Evolutionary conservation across 2,797 vertebrate genomes (phyloP), one percentile per base, ranked within the genome.

Genomic region (Otus scops): DNA sequence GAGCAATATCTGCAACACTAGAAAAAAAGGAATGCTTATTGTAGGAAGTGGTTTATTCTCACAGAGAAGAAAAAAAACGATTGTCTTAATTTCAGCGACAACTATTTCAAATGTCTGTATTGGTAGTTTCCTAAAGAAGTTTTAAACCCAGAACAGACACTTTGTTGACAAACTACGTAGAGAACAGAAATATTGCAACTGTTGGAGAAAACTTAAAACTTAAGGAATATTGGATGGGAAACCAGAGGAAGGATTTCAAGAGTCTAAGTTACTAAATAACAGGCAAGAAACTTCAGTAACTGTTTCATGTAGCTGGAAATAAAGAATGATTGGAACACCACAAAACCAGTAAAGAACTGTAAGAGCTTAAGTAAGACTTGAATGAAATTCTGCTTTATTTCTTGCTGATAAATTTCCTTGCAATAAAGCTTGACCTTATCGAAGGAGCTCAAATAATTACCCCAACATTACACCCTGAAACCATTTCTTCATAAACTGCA

Each of bases 61-160:
- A 61, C 2, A 5, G 22, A 36, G 9, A 15, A 2, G 2, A 34
- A 54, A 50, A 47, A 27, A 70, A 21, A 0, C 7, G 10, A 26
- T 3, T 19, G 22, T 64, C 17, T 50, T 70, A 23, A 86, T 22
- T 84, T 79, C 36, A 48, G 10, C n/a, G 38, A 80, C 38, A 6
- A 60, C 26, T 69, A 74, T 88, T 92, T 89, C 48, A 85, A 39
- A 60, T 16, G 17, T 53, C 30, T 39, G 13, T 48, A 83, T 28
- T n/a, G 47, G 15, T 28, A 48, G 19, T 34, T 88, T 73, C 24
- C 30, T 59, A 34, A 59, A 70, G 4, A 63, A 74, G 8, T 36
- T 85, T 82, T 74, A 83, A 89, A 77, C 9, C 23, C 48, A 60
- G 30, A 88, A 48, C 5, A 74, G 21, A 69, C 6, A 32, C 5